A percentile compares a stretch with the other conserved stretches of the same genome.
These are phyloP conservation scores for Anthophora plumipes DNA, from an alignment of 2,888 invertebrate genomes.

Conservation along the genomic window DNA sequence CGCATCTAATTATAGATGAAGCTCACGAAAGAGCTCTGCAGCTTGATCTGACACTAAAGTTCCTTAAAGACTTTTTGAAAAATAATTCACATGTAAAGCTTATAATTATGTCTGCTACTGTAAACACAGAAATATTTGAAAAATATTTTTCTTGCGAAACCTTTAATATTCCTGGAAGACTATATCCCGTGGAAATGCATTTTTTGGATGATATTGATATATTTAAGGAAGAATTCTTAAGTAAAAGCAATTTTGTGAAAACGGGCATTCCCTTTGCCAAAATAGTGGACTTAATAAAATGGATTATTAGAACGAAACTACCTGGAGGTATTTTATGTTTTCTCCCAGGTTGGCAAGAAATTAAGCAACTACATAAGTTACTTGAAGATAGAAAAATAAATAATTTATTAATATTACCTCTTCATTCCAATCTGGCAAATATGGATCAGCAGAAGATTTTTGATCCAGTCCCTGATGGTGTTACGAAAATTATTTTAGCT, in stretches of 20 bases:
- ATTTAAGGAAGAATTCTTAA: fast-evolving
- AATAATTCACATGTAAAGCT: slow-evolving; percentile 87
- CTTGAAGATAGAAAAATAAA: slow-evolving; percentile 79
- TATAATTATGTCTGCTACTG: slow-evolving; percentile 91
- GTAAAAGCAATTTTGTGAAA: fast-evolving
- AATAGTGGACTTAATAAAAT: slow-evolving; percentile 84
- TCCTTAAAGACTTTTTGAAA: slow-evolving; percentile 86
- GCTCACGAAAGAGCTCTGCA: slow-evolving; percentile 90
- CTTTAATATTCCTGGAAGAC: slow-evolving; percentile 87
- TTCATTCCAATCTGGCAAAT: slow-evolving; percentile 86
- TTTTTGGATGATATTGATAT: slow-evolving; percentile 86
- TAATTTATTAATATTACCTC: slow-evolving; percentile 84
- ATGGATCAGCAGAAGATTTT: slow-evolving; percentile 77
- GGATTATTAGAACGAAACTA: slow-evolving; percentile 86
- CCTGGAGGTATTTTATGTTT: slow-evolving; percentile 91
- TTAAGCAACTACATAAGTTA: slow-evolving; percentile 85
- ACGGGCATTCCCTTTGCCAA: background rate
- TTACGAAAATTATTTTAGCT: slow-evolving; percentile 89
- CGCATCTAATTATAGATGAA: slow-evolving; percentile 90
- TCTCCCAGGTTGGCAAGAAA: slow-evolving; percentile 91
- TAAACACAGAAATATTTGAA: slow-evolving; percentile 88
- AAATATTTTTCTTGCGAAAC: slow-evolving; percentile 86
- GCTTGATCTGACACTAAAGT: slow-evolving; percentile 88
- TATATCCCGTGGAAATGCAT: slow-evolving; percentile 87
- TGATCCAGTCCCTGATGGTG: slow-evolving; percentile 83